Conservation (phyloP, 1,140 invertebrate species). For the Euglossa dilemma region DNA sequence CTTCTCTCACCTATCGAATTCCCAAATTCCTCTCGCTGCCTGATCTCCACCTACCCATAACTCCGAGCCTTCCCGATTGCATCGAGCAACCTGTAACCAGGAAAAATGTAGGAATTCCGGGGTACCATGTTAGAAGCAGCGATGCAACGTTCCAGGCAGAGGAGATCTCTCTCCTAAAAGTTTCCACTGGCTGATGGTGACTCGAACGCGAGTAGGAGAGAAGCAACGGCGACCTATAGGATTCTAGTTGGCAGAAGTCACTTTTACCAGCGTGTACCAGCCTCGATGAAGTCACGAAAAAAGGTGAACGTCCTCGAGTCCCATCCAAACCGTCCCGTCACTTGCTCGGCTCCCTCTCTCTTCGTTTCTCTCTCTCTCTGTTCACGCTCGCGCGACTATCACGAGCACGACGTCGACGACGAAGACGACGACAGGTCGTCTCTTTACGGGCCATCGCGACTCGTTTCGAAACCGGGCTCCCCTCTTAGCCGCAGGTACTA, state of each 20-base stretch:
- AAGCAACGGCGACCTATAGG: conserved; percentile 32
- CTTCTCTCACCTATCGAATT: too few species aligned
- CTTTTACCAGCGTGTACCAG: conserved; percentile 65
- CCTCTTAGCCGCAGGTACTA: conserved; percentile 35
- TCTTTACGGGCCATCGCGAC: conserved; percentile 36
- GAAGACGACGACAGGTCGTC: conserved; percentile 41
- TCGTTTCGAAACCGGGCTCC: conserved; percentile 66
- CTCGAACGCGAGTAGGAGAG: background rate
- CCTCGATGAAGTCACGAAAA: conserved; percentile 79
- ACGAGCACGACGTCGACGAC: conserved; percentile 6
- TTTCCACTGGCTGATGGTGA: background rate
- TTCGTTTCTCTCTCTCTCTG: background rate
- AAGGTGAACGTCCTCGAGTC: conserved; percentile 81
- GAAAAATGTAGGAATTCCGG: too few species aligned
- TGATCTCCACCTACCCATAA: too few species aligned
- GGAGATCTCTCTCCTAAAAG: background rate
- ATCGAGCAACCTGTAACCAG: too few species aligned
- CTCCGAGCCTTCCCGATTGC: too few species aligned
- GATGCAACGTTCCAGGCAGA: too few species aligned
- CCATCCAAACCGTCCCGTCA: conserved; percentile 75
- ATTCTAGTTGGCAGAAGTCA: conserved; percentile 58
- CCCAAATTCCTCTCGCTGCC: too few species aligned
- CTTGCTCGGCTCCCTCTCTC: conserved; percentile 51
- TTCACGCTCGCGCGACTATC: background rate
- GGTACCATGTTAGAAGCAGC: too few species aligned